Base-by-base conservation (phyloP, 2,888 invertebrate genomes). In the Hipparchia semele region DNA sequence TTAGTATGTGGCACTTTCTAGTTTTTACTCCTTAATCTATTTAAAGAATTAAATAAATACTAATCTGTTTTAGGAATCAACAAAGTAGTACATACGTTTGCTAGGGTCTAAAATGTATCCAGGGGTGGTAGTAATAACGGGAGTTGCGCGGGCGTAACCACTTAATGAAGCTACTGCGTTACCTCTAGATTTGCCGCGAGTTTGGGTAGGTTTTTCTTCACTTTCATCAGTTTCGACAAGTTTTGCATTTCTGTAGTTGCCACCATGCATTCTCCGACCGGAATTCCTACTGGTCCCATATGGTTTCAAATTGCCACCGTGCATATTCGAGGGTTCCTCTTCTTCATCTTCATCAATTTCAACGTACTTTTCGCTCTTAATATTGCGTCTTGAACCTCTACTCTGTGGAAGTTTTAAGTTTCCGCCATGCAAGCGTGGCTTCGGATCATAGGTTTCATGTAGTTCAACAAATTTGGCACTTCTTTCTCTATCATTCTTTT, bases 71-170 rank as follows among this genome's bases (percentile, higher is more conserved):
- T 82, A 82, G 33, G 82, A 79, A 77, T 94, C 94, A 23, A 93
- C 91, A 75, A 92, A 94, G 79, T 92, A 94, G 81, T 94, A 94
- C 90, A 91, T 91, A 77, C 94, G 85, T 84, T 94, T 93, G 76
- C 94, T 93, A 49, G 94, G 94, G 79, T 94, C 94, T 81, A 92
- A 81, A 77, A 94, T 94, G 72, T 87, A 94, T 0, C 83, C 82
- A 12, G 91, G 89, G 0, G 90, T 90, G 1, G 89, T 90, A 0
- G 92, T 90, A 10, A 65, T 12, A 53, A 65, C 51, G 6, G 65
- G 65, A 12, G 53, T 53, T 3, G 65, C 65, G 2, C 65, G 51
- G 7, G 65, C 65, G 33, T 65, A 65, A 6, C 53, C 53, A 33
- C 33, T 65, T 7, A 59, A 33, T 13, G 39, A 46, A 10, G 78